Evolutionary conservation across 1,140 invertebrate species (phyloP), one percentile per base, ranked within the genome.

Genomic region (Atopsyche davidsoni): DNA sequence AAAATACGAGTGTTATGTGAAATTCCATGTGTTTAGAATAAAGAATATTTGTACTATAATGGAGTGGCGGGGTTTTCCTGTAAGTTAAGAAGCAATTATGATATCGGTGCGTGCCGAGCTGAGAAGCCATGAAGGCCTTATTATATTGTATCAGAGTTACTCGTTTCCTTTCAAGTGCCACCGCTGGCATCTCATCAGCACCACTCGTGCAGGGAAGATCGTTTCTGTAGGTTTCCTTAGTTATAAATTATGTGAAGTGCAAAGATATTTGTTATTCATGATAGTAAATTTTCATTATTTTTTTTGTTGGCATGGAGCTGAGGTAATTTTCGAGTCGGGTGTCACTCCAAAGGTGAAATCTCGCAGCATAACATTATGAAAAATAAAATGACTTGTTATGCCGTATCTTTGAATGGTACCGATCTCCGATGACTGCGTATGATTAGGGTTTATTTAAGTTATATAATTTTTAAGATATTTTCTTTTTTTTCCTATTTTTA

Each of bases 391-490:
- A 9, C 6, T 6, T 36, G 35, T 36, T 16, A 36, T 14, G 35
- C 14, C 6, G 35, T n/a, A 32, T 32, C 21, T 38, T 46, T 23
- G 19, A 23, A 45, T 17, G 21, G 35, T 46, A 46, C 48, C 48
- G 39, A 51, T 55, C 42, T 55, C 31, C 53, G 22, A 50, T 53
- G 55, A 57, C 50, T 49, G 50, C 39, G 38, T 52, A 57, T 48
- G 19, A 14, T 49, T 44, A 57, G 46, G 41, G 47, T 48, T 48
- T 57, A 40, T 45, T 52, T 53, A 53, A 48, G 43, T 50, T 55
- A 31, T 44, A 21, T 52, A 53, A 49, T 49, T 44, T 47, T 45
- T 55, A 49, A 46, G 43, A 46, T 41, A 51, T 41, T 51, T n/a
- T 55, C 39, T 32, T 50, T 47, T 48, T 39, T 31, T 34, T 39